Evolutionary conservation across 2,113 vertebrate genomes (phyloP).

Genomic region (Elgaria multicarinata): DNA sequence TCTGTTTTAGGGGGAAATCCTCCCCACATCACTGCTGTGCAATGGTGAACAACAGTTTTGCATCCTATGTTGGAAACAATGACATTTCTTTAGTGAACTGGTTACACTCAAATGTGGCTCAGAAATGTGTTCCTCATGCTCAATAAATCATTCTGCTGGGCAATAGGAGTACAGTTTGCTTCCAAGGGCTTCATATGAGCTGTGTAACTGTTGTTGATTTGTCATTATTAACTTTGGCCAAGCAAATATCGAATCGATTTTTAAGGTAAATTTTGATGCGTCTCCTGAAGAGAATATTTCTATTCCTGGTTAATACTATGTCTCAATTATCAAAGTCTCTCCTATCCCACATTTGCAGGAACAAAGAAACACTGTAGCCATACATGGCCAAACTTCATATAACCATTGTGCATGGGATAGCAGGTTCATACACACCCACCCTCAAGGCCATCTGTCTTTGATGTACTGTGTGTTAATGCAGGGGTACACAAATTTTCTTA

Average conservation of each 20-base stretch:
- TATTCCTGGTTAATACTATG: not conserved
- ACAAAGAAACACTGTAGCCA: not conserved
- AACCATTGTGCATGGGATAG: not conserved
- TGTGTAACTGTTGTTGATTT: constrained; percentile 46
- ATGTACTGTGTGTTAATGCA: not conserved
- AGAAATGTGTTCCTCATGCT: constrained; percentile 14
- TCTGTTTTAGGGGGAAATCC: too few species aligned
- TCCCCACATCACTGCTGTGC: not conserved
- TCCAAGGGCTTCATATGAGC: constrained; percentile 25
- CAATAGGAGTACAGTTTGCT: not conserved
- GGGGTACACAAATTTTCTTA: not conserved
- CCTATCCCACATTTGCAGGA: not conserved
- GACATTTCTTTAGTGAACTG: not conserved
- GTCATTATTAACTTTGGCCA: constrained; percentile 51
- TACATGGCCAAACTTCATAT: not conserved
- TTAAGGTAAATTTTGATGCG: constrained; percentile 52
- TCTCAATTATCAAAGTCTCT: not conserved
- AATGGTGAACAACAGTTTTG: not conserved
- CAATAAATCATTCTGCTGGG: not conserved
- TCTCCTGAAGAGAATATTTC: constrained; percentile 31
- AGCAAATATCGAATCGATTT: constrained; percentile 35
- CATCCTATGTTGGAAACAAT: not conserved
- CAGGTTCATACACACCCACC: not conserved
- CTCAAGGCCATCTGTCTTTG: not conserved
- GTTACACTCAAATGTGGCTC: not conserved